These are phyloP conservation scores for Campoletis raptor DNA, from an alignment of 2,888 invertebrate species.

Conservation along the genomic window DNA sequence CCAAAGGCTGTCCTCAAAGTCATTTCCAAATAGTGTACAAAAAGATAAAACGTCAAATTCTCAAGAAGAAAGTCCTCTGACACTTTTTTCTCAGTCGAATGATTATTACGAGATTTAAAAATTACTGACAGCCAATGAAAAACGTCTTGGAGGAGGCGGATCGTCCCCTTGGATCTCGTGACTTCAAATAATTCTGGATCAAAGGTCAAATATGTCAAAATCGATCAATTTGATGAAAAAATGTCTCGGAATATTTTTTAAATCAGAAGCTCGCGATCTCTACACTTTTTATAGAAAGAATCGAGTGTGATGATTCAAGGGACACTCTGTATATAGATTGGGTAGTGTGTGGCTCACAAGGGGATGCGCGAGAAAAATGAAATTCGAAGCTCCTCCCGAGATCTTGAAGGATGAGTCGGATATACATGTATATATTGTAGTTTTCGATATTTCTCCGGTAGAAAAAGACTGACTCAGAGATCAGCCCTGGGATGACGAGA, in stretches of 20 bases:
- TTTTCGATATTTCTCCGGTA: slow-evolving; percentile 45
- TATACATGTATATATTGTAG: slow-evolving; percentile 30
- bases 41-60: background rate
- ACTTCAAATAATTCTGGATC: background rate
- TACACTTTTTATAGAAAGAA: background rate
- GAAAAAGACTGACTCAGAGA: slow-evolving; percentile 61
- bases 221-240: background rate
- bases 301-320: background rate
- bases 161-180: too few species aligned
- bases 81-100: background rate
- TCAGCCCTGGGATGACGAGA: slow-evolving; percentile 79
- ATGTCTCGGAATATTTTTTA: background rate
- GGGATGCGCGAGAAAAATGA: slow-evolving; percentile 72
- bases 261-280: background rate
- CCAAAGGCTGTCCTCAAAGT: background rate
- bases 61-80: background rate
- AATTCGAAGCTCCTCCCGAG: slow-evolving; percentile 76
- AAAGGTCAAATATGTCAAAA: background rate
- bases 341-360: slow-evolving; percentile 36
- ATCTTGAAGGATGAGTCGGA: slow-evolving; percentile 55
- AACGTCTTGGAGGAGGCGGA: too few species aligned
- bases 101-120: background rate
- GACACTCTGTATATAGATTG: slow-evolving; percentile 18
- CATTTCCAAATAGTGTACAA: background rate
- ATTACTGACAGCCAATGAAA: background rate